Evolutionary conservation across 2,888 invertebrate species (phyloP).

Genomic region (Tetranychus truncatus): DNA sequence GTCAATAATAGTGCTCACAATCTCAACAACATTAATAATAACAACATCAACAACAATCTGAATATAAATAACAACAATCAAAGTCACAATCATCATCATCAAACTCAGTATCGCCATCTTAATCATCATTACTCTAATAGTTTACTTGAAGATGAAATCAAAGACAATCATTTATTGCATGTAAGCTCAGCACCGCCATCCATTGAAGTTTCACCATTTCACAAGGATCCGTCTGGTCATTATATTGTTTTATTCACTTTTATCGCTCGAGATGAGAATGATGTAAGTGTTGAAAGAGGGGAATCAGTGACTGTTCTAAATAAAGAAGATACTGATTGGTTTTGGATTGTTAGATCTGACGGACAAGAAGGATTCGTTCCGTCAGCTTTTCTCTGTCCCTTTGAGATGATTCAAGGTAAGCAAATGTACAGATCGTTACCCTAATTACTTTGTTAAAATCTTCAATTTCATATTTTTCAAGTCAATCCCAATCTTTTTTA

Average conservation of each 20-base stretch:
- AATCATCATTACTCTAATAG: not conserved
- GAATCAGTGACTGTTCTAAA: constrained; percentile 90
- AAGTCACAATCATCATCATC: not conserved
- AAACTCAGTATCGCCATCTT: not conserved
- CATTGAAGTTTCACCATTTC: constrained; percentile 28
- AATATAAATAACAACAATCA: not conserved
- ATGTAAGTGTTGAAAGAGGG: constrained; percentile 75
- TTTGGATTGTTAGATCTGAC: constrained; percentile 78
- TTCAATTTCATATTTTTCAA: not conserved
- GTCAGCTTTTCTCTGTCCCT: constrained; percentile 79
- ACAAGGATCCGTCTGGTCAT: constrained; percentile 62
- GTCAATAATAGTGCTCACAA: not conserved
- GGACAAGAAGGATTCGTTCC: constrained; percentile 90
- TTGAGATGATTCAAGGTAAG: constrained; percentile 49
- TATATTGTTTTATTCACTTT: constrained; percentile 84
- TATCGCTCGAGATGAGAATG: constrained; percentile 77
- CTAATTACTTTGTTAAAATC: not conserved
- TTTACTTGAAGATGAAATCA: not conserved
- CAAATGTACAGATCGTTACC: not conserved
- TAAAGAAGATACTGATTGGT: constrained; percentile 88
- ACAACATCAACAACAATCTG: not conserved
- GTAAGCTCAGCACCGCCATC: not conserved
- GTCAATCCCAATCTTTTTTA: not conserved
- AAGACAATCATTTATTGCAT: not conserved
- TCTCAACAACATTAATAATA: not conserved